phyloP scores from a whole-genome alignment of 2,113 vertebrate genomes.

The Saguinus midas region DNA sequence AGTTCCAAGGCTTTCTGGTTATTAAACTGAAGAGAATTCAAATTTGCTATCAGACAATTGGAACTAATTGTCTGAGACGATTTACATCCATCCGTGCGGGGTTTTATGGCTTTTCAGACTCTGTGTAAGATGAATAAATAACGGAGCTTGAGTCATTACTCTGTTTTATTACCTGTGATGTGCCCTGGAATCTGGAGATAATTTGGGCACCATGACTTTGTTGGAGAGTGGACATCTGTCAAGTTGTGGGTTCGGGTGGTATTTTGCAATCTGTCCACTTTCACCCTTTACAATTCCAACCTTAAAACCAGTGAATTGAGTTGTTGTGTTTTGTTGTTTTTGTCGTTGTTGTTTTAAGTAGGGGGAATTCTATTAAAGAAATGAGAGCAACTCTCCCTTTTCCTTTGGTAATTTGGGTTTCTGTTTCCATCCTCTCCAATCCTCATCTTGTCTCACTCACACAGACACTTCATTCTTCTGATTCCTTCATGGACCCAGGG shows the following conservation, averaged over 20 bases:
- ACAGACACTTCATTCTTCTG: not conserved
- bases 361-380: not conserved
- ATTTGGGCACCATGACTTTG: conserved; percentile 68
- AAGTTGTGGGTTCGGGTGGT: conserved; percentile 60
- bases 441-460: fast-evolving
- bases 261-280: conserved; percentile 71
- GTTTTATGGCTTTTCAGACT: conserved; percentile 79
- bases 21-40: conserved; percentile 81
- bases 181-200: conserved; percentile 71
- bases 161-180: conserved; percentile 75
- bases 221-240: conserved; percentile 80
- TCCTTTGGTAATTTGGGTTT: not conserved
- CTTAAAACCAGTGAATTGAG: not conserved
- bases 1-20: conserved; percentile 77
- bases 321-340: too few relatives aligned
- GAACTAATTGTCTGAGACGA: conserved; percentile 82
- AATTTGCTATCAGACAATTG: conserved; percentile 78
- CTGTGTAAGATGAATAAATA: conserved; percentile 82
- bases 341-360: not conserved
- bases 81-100: conserved; percentile 79
- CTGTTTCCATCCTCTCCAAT: not conserved
- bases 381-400: not conserved
- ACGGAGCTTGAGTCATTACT: conserved; percentile 74
- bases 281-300: not conserved
- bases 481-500: not conserved